Evolutionary conservation across 2,113 vertebrate species (phyloP).

Genomic region (Mustelus asterias): DNA sequence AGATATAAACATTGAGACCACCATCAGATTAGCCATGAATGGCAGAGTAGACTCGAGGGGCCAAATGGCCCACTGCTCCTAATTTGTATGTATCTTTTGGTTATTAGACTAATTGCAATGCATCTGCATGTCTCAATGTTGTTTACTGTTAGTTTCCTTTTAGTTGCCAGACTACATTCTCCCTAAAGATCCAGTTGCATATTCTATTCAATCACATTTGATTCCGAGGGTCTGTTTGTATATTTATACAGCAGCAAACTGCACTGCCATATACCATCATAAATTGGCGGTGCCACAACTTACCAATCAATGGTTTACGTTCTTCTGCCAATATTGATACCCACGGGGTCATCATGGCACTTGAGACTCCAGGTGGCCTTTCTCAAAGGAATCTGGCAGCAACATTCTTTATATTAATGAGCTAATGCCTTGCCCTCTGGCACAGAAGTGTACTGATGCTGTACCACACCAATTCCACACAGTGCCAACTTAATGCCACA

Average conservation of each 20-base stretch:
- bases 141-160: too few species aligned
- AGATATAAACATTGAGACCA: too few species aligned
- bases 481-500: not conserved
- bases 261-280: not conserved
- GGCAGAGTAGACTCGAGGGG: too few species aligned
- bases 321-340: not conserved
- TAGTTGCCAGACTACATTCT: too few species aligned
- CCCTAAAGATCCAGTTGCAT: not conserved
- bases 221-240: not conserved
- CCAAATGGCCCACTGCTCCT: too few species aligned
- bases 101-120: not conserved
- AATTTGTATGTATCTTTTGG: not conserved
- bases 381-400: not conserved
- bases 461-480: not conserved
- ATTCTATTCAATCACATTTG: not conserved
- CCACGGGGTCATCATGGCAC: not conserved
- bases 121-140: not conserved
- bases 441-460: not conserved
- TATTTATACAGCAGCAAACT: not conserved
- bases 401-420: not conserved
- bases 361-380: not conserved
- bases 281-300: not conserved
- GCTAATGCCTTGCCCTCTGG: not conserved
- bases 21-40: too few species aligned
- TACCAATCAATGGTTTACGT: not conserved